Conservation (phyloP, 2,888 invertebrate genomes). For the Scaeva pyrastri region DNA sequence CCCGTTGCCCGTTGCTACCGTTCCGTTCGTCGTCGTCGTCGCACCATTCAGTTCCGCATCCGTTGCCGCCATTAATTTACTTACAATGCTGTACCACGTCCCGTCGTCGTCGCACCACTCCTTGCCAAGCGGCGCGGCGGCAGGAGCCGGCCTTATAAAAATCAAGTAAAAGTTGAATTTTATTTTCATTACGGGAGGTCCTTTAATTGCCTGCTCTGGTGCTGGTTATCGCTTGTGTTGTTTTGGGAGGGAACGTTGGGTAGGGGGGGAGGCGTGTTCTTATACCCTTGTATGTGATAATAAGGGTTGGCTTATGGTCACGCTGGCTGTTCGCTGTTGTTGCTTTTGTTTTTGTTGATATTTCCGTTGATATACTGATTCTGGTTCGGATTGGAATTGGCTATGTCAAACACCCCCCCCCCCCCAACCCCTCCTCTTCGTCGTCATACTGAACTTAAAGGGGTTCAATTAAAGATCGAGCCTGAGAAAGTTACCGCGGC, state of each 20-base stretch:
- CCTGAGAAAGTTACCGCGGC: constrained; percentile 1
- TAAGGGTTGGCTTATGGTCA: constrained; percentile 27
- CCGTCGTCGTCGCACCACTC: background rate
- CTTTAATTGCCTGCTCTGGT: constrained; percentile 42
- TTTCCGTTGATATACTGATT: background rate
- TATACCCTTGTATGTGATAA: background rate
- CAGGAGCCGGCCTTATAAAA: background rate
- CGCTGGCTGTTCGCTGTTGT: too few relatives aligned
- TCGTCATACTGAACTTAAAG: background rate
- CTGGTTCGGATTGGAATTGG: background rate
- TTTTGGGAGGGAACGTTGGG: background rate
- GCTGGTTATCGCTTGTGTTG: background rate
- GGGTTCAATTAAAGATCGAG: background rate
- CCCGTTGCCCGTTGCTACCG: background rate
- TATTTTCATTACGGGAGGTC: constrained; percentile 61
- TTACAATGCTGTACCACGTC: background rate
- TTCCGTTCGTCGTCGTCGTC: too few relatives aligned
- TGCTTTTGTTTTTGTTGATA: background rate
- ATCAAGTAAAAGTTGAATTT: constrained; percentile 35
- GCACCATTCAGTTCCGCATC: constrained; percentile 22
- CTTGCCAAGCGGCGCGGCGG: background rate
- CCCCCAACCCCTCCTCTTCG: too few relatives aligned
- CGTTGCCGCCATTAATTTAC: constrained; percentile 23
- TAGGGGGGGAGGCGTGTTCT: background rate
- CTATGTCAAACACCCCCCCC: too few relatives aligned